Conservation (phyloP, 2,113 vertebrate genomes). For the Charadrius vociferus region DNA sequence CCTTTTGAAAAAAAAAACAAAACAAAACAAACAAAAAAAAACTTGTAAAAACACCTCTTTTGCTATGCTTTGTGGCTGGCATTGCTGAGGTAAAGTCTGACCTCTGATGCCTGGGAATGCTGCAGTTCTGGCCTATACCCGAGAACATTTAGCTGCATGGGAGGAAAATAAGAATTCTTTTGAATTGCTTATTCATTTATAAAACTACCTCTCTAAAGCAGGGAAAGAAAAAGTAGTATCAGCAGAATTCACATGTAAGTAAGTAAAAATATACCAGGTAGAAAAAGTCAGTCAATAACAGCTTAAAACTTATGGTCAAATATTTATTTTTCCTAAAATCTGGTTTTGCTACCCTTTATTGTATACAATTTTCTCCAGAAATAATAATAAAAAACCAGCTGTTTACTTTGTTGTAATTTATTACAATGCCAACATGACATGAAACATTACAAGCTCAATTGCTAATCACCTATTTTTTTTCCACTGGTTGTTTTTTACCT, state of each 20-base stretch:
- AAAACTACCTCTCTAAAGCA: not conserved
- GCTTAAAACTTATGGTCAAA: not conserved
- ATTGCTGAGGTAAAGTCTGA: not conserved
- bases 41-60: not conserved
- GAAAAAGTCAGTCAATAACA: not conserved
- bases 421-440: not conserved
- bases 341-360: not conserved
- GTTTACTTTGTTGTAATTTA: not conserved
- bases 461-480: not conserved
- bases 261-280: not conserved
- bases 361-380: not conserved
- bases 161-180: not conserved
- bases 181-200: not conserved
- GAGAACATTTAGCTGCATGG: not conserved
- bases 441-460: not conserved
- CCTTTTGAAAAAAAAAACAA: not conserved
- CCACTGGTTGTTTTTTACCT: not conserved
- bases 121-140: not conserved
- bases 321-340: not conserved
- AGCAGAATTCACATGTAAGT: not conserved
- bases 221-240: not conserved
- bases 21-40: not conserved
- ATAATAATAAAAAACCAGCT: not conserved
- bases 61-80: not conserved
- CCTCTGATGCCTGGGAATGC: not conserved